These are phyloP conservation scores for Paramormyrops kingsleyae DNA, from an alignment of 2,113 vertebrate species.

Conservation along the genomic window DNA sequence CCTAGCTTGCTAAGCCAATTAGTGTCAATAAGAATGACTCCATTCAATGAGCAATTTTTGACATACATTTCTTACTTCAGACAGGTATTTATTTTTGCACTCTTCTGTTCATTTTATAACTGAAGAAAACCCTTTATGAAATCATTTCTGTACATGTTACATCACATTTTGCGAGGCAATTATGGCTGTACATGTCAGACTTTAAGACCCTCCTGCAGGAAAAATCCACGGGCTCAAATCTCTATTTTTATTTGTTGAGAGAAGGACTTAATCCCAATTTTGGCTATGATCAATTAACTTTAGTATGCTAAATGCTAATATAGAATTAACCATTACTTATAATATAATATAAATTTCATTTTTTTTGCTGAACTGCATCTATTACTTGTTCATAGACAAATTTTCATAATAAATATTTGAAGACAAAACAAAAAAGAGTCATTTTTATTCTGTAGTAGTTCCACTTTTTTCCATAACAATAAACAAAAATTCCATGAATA, in stretches of 20 bases:
- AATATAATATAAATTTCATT: not conserved
- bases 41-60: not conserved
- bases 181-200: not conserved
- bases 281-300: not conserved
- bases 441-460: not conserved
- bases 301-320: not conserved
- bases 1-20: slow-evolving; percentile 30
- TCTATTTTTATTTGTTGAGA: not conserved
- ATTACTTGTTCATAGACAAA: not conserved
- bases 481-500: not conserved
- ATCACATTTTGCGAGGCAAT: not conserved
- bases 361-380: not conserved
- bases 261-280: not conserved
- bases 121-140: not conserved
- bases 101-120: not conserved
- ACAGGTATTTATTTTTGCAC: not conserved
- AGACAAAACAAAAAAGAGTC: not conserved
- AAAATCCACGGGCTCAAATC: not conserved
- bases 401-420: not conserved
- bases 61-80: not conserved
- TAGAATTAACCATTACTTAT: not conserved
- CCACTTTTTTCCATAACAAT: not conserved
- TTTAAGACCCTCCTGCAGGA: not conserved
- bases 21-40: slow-evolving; percentile 23
- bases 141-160: not conserved